Base-by-base conservation (phyloP, 2,888 invertebrate species). In the Nymphalis urticae region DNA sequence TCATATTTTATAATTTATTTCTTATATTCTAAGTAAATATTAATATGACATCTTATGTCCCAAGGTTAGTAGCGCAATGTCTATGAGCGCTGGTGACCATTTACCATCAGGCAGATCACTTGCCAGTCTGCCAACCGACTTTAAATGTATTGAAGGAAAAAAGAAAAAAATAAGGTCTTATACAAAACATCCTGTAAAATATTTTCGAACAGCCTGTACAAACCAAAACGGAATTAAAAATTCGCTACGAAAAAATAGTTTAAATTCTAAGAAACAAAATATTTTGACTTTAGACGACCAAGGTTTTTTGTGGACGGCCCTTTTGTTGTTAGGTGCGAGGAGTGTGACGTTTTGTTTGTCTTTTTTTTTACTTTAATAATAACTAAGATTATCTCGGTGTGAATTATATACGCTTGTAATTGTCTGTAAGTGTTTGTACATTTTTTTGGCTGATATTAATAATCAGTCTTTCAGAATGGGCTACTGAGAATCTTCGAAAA, bases 191-290 rank as follows among this genome's bases (percentile, higher is more conserved):
- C 36, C 13, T 48, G 27, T 54, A 53, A 54, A 58, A 21, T 32
- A 53, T 48, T 66, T 68, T 58, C 17, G 24, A 78, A 42, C 86
- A 81, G 0, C 76, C 83, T 80, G 77, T 87, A 81, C 64, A 74
- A 56, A 17, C 65, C 54, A 75, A 73, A 73, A 74, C 69, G 66
- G 79, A 85, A 83, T 83, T 82, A 83, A 79, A 76, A 78, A 82
- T 81, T 80, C 78, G 76, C 77, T 76, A 79, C 71, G 76, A 84
- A 80, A 84, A 83, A 86, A 86, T 82, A 75, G 73, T 72, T 67
- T 72, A 74, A 74, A 72, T 88, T 88, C 88, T 78, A 56, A 82
- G 87, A 87, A 88, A 81, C 80, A 79, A 75, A 80, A 81, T 85
- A 84, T 87, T 86, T 82, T 85, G 85, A 85, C 84, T 84, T 76